These are phyloP conservation scores for Brachypalpus laphriformis DNA, from an alignment of 2,888 invertebrate species.

Conservation along the genomic window DNA sequence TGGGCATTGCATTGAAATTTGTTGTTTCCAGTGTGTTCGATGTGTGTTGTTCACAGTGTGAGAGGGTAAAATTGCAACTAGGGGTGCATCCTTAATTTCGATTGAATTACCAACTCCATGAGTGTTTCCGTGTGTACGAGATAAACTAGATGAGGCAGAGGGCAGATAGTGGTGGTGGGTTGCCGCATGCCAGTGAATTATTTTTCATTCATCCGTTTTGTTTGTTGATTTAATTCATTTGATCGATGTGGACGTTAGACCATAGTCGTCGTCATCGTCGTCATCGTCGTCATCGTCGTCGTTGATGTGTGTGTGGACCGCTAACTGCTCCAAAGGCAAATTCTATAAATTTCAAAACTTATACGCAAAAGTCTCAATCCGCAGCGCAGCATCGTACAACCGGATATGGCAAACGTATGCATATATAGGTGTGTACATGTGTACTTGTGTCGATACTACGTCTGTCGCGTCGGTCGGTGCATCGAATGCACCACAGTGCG, in stretches of 20 bases:
- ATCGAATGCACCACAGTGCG: constrained; percentile 40
- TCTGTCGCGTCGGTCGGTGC: constrained; percentile 17
- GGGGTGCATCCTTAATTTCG: constrained; percentile 73
- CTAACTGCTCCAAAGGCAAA: constrained; percentile 65
- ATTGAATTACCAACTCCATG: constrained; percentile 69
- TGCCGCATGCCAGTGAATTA: constrained; percentile 62
- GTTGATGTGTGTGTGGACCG: constrained; percentile 23
- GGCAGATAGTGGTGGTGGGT: constrained; percentile 9
- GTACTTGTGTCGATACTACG: no score
- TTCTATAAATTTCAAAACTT: constrained; percentile 74
- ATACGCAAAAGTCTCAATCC: constrained; percentile 73
- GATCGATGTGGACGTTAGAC: constrained; percentile 63
- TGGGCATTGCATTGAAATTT: constrained; percentile 63
- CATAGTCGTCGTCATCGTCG: constrained; percentile 37
- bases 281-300: constrained; percentile 19
- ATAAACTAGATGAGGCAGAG: constrained; percentile 33
- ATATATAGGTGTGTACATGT: neutral
- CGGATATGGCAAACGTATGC: constrained; percentile 26
- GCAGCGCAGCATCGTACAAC: constrained; percentile 48
- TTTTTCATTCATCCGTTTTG: constrained; percentile 73
- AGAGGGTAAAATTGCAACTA: constrained; percentile 56
- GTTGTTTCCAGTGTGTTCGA: constrained; percentile 24
- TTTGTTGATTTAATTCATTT: constrained; percentile 73
- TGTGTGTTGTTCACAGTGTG: constrained; percentile 33
- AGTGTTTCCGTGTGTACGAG: constrained; percentile 59